Evolutionary conservation across 2,113 vertebrate species (phyloP).

Genomic region (Trochalopteron elliotii): DNA sequence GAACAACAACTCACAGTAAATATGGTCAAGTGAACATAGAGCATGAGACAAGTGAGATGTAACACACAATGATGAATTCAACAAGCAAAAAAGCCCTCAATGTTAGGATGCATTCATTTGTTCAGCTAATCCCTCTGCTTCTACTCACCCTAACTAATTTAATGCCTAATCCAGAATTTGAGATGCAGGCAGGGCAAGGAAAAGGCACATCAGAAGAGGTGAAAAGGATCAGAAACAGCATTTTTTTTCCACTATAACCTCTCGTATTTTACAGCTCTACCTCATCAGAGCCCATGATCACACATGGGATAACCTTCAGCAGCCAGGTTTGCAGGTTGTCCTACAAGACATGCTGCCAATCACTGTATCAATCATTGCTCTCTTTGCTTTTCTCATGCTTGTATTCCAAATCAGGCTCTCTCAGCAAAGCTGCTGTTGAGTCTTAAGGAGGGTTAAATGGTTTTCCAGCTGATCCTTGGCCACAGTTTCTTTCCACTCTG

Average conservation of each 20-base stretch:
- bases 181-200: background rate
- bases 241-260: background rate
- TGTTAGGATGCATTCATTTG: background rate
- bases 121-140: background rate
- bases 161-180: background rate
- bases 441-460: constrained; percentile 11
- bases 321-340: background rate
- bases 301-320: background rate
- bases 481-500: background rate
- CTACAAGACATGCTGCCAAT: background rate
- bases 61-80: background rate
- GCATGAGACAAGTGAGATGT: background rate
- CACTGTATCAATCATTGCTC: background rate
- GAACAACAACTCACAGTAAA: background rate
- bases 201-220: background rate
- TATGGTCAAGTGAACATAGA: background rate
- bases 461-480: constrained; percentile 51
- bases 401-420: background rate
- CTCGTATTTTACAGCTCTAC: background rate
- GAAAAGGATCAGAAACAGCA: background rate
- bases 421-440: background rate
- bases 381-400: background rate
- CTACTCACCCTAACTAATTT: background rate
- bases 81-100: background rate
- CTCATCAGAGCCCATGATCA: background rate